phyloP scores from a whole-genome alignment of 92 coral and sea anemone species.

The Parazoanthus atlanticus region DNA sequence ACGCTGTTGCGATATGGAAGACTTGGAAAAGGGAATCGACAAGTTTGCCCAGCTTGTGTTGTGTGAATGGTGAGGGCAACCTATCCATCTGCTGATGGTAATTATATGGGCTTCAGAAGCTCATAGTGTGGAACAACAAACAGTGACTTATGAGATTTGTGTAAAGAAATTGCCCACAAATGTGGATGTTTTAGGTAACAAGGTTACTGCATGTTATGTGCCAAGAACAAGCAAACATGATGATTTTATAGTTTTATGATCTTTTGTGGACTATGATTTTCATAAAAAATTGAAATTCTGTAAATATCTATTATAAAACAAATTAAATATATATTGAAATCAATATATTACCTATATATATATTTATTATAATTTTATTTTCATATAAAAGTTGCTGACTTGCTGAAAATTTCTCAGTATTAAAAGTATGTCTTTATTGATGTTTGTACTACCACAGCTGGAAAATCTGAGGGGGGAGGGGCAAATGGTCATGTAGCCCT shows the following conservation, averaged over 20 bases:
- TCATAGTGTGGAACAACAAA: constrained; percentile 9
- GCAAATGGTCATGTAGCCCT: too few relatives aligned
- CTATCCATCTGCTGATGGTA: constrained; percentile 49
- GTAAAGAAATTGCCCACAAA: constrained; percentile 22
- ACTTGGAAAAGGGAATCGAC: constrained; percentile 56
- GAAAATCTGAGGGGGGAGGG: too few relatives aligned
- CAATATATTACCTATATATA: too few relatives aligned
- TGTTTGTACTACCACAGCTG: too few relatives aligned
- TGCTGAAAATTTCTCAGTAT: background rate
- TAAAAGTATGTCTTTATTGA: too few relatives aligned
- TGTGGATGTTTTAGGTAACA: background rate
- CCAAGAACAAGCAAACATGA: background rate
- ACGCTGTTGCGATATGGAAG: constrained; percentile 51
- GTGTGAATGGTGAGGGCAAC: constrained; percentile 38
- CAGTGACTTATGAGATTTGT: constrained; percentile 13
- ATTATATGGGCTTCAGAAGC: constrained; percentile 51
- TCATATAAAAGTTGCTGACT: background rate
- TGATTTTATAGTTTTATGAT: background rate
- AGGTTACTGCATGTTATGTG: background rate
- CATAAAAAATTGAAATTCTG: background rate
- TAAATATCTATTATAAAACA: background rate
- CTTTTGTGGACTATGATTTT: background rate
- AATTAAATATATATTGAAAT: background rate
- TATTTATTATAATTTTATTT: too few relatives aligned
- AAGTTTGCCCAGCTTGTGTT: constrained; percentile 47